A percentile compares a stretch with the other conserved stretches of the same genome.
These are phyloP conservation scores for Staurois parvus DNA, from an alignment of 2,797 vertebrate genomes.

Conservation along the genomic window DNA sequence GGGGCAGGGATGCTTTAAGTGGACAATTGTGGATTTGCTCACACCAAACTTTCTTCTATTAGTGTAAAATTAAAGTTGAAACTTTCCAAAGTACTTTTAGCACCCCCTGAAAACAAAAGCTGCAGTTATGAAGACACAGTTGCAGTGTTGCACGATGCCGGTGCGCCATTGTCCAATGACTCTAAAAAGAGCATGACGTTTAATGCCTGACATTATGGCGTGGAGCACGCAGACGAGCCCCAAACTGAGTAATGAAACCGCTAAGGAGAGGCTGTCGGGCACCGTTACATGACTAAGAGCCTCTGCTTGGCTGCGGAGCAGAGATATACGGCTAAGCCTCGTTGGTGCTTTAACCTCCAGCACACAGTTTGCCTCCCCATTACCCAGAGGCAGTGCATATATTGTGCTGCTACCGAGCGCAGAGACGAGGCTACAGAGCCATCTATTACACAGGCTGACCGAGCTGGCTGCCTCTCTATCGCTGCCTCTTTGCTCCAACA, in stretches of 20 bases:
- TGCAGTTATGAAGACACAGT: neutral
- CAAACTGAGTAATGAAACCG: constrained; percentile 14
- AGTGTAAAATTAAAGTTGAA: neutral
- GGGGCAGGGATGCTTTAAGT: too few species aligned
- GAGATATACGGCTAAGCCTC: constrained; percentile 10
- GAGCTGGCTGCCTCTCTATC: constrained; percentile 3
- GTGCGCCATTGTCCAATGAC: neutral
- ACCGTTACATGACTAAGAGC: neutral
- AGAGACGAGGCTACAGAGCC: constrained; percentile 32
- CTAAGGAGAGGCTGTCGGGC: neutral
- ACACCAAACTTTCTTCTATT: too few species aligned
- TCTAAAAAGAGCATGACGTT: constrained; percentile 5
- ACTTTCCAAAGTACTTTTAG: neutral
- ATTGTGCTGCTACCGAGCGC: constrained; percentile 27
- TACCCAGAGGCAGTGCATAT: constrained; percentile 9
- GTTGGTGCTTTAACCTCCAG: constrained; percentile 21
- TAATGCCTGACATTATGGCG: neutral
- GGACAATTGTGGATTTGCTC: too few species aligned
- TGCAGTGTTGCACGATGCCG: neutral
- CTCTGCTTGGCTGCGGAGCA: neutral
- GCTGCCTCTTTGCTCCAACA: constrained; percentile 10
- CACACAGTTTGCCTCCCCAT: constrained; percentile 21
- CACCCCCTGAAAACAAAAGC: neutral
- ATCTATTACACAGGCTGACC: constrained; percentile 40
- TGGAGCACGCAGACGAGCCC: neutral